Conservation (phyloP, 2,797 vertebrate genomes). For the Sebastes miniatus region DNA sequence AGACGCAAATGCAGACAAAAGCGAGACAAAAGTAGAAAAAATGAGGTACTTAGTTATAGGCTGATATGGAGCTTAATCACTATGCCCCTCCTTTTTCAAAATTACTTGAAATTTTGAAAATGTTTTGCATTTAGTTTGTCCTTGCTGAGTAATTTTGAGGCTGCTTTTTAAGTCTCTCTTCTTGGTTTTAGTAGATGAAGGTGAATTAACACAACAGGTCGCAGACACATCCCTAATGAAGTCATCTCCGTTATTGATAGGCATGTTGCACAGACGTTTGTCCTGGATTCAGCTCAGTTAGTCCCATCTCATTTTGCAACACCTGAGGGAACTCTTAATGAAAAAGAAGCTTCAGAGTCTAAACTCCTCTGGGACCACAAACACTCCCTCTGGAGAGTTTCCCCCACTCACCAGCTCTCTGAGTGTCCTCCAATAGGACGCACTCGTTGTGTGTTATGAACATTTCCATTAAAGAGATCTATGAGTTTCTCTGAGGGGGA, state of each 20-base stretch:
- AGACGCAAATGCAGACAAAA: neutral
- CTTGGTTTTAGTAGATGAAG: neutral
- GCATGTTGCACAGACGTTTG: neutral
- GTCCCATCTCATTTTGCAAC: conserved; percentile 21
- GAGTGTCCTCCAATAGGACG: neutral
- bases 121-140: conserved; percentile 4
- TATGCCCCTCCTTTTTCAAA: neutral
- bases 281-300: conserved; percentile 14
- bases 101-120: neutral
- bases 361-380: conserved; percentile 26
- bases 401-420: neutral
- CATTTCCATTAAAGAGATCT: conserved; percentile 31
- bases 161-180: neutral
- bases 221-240: neutral
- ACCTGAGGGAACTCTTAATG: conserved; percentile 19
- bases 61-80: neutral
- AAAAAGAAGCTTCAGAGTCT: conserved; percentile 31
- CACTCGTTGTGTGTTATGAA: neutral
- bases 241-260: neutral
- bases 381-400: conserved; percentile 16
- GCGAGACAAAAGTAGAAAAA: neutral
- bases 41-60: neutral
- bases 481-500: conserved; percentile 3
- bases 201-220: neutral
- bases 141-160: neutral